Base-by-base conservation (phyloP, 2,113 vertebrate genomes). In the Crypturellus undulatus region DNA sequence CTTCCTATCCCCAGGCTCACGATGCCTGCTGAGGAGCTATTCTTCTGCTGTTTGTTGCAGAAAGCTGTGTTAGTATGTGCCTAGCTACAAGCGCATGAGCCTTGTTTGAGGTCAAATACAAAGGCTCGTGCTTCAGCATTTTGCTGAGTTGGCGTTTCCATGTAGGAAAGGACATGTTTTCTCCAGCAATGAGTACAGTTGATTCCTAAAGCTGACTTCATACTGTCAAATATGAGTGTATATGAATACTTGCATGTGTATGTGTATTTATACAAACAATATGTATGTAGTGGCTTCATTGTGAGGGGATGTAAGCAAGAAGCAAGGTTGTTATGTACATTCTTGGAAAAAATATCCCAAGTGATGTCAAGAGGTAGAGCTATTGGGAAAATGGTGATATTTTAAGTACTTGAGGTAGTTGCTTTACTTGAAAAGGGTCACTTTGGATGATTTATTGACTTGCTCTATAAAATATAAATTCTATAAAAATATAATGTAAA, bases 381-480 rank as follows among this genome's bases (percentile, higher is more conserved):
- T 30, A 3, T 24, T 63, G 22, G 51, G 60, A 63, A 92, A 63
- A 5, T 9, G 21, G 6, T 32, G 56, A 43, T 79, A 90, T 75
- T 92, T 88, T 80, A 86, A 92, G 71, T 85, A 70, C 45, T 70
- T 73, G 56, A 73, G 51, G 7, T 52, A 70, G 51, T 52, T 56
- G 22, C 76, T 91, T 91, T 90, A 25, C 14, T 80, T 92, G 88
- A 84, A 88, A 87, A 69, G 65, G 60, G 32, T 65, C 60, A 90
- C 60, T 89, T 78, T 2, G 25, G 42, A 16, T 69, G 26, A 93
- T 56, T 78, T 87, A 60, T 56, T 30, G n/a, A 63, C 64, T 92
- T 78, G 38, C 32, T n/a, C 79, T 95, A 83, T 80, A 91, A 94
- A 58, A 58, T 19, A 58, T 10, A 58, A 58, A 58, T 18, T 58